A percentile compares a stretch with the other conserved stretches of the same genome.
Evolutionary conservation across 2,113 vertebrate genomes (phyloP).

Genomic region (Rhodinocichla rosea): DNA sequence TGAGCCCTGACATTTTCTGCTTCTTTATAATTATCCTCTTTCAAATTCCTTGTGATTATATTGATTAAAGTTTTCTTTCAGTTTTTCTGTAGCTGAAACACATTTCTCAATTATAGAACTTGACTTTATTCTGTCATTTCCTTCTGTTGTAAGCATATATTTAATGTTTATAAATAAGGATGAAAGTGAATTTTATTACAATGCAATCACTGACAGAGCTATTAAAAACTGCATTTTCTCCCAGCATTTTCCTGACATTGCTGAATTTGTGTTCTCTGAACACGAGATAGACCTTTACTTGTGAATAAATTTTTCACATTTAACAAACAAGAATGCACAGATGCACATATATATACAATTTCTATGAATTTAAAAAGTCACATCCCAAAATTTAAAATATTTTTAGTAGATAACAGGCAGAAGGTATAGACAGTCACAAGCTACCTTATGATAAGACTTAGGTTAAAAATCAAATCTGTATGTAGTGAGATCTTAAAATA

Average conservation of each 20-base stretch:
- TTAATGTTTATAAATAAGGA: conserved; percentile 14
- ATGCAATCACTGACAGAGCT: neutral
- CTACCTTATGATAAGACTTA: neutral
- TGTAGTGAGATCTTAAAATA: neutral
- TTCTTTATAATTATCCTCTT: neutral
- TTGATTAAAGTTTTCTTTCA: conserved; percentile 1
- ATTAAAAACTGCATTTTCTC: neutral
- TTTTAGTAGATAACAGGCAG: neutral
- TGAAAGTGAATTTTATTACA: conserved; percentile 30
- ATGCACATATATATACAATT: too few relatives aligned
- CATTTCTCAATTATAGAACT: neutral
- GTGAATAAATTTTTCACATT: neutral
- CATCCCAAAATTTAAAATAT: neutral
- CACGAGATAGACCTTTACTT: neutral
- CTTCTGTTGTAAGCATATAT: neutral
- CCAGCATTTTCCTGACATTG: neutral
- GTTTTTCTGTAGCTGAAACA: neutral
- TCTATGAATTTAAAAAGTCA: neutral
- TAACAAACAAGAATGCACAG: neutral
- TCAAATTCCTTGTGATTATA: neutral
- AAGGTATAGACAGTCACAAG: neutral
- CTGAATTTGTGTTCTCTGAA: neutral
- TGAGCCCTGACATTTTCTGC: neutral
- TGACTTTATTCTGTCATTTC: conserved; percentile 35
- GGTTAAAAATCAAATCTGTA: neutral